phyloP scores from a whole-genome alignment of 2,797 vertebrate genomes.

The Odontamblyopus rebecca region DNA sequence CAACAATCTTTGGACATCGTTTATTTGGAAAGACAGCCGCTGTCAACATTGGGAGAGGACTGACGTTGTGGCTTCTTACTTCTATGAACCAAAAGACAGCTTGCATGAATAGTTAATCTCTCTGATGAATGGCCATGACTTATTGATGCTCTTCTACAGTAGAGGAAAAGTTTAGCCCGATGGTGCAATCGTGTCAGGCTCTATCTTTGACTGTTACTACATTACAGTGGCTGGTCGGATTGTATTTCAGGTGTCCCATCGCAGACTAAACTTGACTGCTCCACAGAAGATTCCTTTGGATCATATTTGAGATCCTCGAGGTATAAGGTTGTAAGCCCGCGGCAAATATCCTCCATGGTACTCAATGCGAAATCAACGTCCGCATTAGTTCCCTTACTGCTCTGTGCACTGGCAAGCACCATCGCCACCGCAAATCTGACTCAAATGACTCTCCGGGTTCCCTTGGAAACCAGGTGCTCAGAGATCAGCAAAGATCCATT shows the following conservation, averaged over 20 bases:
- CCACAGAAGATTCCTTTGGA: slow-evolving; percentile 19
- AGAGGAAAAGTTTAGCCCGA: slow-evolving; percentile 64
- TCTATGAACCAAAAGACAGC: slow-evolving; percentile 66
- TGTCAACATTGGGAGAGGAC: slow-evolving; percentile 1
- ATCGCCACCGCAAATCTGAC: slow-evolving; percentile 56
- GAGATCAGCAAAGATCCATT: slow-evolving; percentile 78
- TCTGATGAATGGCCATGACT: slow-evolving; percentile 74
- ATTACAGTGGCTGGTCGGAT: slow-evolving; percentile 47
- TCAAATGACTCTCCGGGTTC: slow-evolving; percentile 69
- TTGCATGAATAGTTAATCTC: slow-evolving; percentile 78
- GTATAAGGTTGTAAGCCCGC: slow-evolving; percentile 24
- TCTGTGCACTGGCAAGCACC: slow-evolving; percentile 29
- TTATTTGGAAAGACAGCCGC: neutral
- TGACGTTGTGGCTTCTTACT: slow-evolving; percentile 26
- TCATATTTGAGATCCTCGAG: slow-evolving; percentile 7
- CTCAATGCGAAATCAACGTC: slow-evolving; percentile 24
- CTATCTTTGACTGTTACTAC: slow-evolving; percentile 44
- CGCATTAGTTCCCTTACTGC: slow-evolving; percentile 41
- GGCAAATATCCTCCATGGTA: slow-evolving; percentile 21
- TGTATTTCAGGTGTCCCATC: slow-evolving; percentile 52
- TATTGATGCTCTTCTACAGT: slow-evolving; percentile 68
- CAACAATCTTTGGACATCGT: neutral
- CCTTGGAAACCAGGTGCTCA: slow-evolving; percentile 79
- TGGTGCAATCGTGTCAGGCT: slow-evolving; percentile 44
- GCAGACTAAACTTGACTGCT: slow-evolving; percentile 20